These are phyloP conservation scores for Cacoxenus indagator DNA, from an alignment of 2,888 invertebrate species.

Conservation along the genomic window DNA sequence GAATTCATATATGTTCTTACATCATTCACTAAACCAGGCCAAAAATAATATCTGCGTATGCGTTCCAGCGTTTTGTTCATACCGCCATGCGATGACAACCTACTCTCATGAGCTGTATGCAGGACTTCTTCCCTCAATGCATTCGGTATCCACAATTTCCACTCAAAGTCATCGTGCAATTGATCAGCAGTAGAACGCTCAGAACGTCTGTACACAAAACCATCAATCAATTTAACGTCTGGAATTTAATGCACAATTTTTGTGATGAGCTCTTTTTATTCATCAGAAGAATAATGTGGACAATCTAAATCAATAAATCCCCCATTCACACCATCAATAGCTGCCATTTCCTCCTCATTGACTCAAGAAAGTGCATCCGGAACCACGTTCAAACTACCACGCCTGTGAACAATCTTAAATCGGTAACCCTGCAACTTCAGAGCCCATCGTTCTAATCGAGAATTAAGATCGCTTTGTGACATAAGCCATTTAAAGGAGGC, in stretches of 20 bases:
- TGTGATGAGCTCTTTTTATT: too few relatives aligned
- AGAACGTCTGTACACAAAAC: too few relatives aligned
- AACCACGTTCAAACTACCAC: slow-evolving; percentile 36
- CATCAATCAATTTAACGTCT: too few relatives aligned
- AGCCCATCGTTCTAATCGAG: slow-evolving; percentile 45
- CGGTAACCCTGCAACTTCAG: slow-evolving; percentile 42
- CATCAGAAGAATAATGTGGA: too few relatives aligned
- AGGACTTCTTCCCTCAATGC: too few relatives aligned
- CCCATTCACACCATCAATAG: not conserved
- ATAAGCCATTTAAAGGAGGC: slow-evolving; percentile 46
- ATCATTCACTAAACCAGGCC: slow-evolving; percentile 1
- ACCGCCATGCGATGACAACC: slow-evolving; percentile 10
- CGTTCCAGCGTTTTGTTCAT: slow-evolving; percentile 5
- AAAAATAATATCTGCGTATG: slow-evolving; percentile 8
- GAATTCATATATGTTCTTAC: not conserved
- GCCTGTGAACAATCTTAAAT: slow-evolving; percentile 40
- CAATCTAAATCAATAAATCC: not conserved
- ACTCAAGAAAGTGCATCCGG: slow-evolving; percentile 25
- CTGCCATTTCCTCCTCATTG: too few relatives aligned
- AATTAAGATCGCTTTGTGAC: slow-evolving; percentile 45
- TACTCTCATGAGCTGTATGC: too few relatives aligned
- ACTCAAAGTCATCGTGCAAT: too few relatives aligned
- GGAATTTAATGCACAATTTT: too few relatives aligned
- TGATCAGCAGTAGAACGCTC: too few relatives aligned
- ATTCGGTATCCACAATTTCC: too few relatives aligned